phyloP scores from a whole-genome alignment of 2,888 invertebrate genomes.

The Caprella mutica region DNA sequence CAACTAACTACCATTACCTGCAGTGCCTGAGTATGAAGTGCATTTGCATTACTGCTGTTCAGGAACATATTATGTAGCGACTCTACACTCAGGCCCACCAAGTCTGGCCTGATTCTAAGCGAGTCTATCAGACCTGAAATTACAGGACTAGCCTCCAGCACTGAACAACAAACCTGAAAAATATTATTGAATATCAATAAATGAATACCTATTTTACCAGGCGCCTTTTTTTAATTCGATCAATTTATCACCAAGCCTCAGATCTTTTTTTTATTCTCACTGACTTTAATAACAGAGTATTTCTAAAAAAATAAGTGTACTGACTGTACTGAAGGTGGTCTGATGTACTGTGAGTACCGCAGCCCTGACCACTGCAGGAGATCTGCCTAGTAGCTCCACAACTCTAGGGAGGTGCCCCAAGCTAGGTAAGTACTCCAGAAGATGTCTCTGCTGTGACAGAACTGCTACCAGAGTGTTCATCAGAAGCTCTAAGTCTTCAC shows the following conservation, averaged over 20 bases:
- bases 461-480: slow-evolving; percentile 73
- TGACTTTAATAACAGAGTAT: no score
- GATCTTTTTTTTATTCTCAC: no score
- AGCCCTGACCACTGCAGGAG: slow-evolving; percentile 21
- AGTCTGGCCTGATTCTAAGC: slow-evolving; percentile 66
- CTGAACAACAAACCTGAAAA: slow-evolving; percentile 63
- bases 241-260: no score
- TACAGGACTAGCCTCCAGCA: slow-evolving; percentile 48
- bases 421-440: slow-evolving; percentile 76
- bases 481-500: slow-evolving; percentile 63
- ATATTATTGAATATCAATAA: not conserved
- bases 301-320: no score
- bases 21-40: slow-evolving; percentile 1
- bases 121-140: slow-evolving; percentile 65
- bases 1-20: no score
- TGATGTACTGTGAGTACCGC: slow-evolving; percentile 24
- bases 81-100: slow-evolving; percentile 76
- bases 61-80: slow-evolving; percentile 69
- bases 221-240: no score
- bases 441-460: slow-evolving; percentile 69
- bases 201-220: not conserved
- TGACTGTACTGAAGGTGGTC: slow-evolving; percentile 24
- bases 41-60: slow-evolving; percentile 6
- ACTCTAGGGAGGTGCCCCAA: slow-evolving; percentile 59
- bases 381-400: slow-evolving; percentile 22